Evolutionary conservation across 2,888 invertebrate species (phyloP), one percentile per base, ranked within the genome.

Genomic region (Augochlorella aurata): DNA sequence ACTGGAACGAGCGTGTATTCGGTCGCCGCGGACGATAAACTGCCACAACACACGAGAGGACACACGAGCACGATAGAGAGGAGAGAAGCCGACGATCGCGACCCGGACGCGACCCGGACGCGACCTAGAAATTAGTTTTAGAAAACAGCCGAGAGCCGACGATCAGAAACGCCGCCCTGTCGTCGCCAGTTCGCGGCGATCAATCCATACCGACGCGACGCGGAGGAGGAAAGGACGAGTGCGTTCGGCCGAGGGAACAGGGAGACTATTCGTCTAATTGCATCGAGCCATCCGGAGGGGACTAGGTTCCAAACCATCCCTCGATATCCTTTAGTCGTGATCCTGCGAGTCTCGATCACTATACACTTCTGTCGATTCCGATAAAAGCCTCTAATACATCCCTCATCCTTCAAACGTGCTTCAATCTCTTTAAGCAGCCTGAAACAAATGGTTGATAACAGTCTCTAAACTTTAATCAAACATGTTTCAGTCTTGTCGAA

Each of bases 41-140:
- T 81, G 81, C 81, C 81, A 79, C 21, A n/a, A 9, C 61, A 49
- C 68, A 44, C 24, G 66, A 45, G 74, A 77, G 68, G 21, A 61
- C 29, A 14, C 24, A 58, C 54, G 29, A 61, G 61, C 24, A 61
- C 16, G 29, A 61, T 49, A 1, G 2, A 49, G 47, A 14, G 14
- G 47, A 49, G 47, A 49, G 47, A 49, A 75, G 79, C 65, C 69
- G 66, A 69, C 69, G 80, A 78, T 77, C 74, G 79, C 74, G 29
- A 29, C 29, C 29, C 29, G 61, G n/a, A 44, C 49, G 68, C 75
- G 77, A 44, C 12, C 21, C n/a, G 61, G n/a, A 44, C 61, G 58
- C 54, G 49, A 52, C 24, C 66, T 82, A 74, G 72, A 81, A 79
- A 74, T 80, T 63, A 80, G 74, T 74, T 70, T n/a, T 61, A 58